Evolutionary conservation across 2,888 invertebrate species (phyloP).

Genomic region (Tiphia femorata): DNA sequence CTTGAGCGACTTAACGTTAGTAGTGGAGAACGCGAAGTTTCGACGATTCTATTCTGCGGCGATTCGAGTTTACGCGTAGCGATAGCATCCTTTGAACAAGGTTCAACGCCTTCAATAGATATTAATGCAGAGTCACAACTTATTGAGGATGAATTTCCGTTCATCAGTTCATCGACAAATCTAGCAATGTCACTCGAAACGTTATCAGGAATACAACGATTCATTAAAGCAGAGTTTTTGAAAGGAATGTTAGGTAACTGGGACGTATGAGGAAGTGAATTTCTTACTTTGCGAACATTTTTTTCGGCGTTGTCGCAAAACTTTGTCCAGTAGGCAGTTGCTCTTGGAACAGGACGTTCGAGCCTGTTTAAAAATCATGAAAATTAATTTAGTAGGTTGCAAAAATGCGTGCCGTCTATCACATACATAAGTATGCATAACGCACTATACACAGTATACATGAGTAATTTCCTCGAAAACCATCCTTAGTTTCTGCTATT

Average conservation of each 20-base stretch:
- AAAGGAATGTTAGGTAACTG: slow-evolving; percentile 28
- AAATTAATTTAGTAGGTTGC: neutral
- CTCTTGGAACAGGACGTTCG: slow-evolving; percentile 47
- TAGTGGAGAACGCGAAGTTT: neutral
- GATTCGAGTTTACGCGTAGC: neutral
- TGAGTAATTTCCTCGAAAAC: too few species aligned
- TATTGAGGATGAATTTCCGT: too few species aligned
- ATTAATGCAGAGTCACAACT: too few species aligned
- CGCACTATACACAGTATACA: too few species aligned
- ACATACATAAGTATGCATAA: too few species aligned
- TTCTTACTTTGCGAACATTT: slow-evolving; percentile 53
- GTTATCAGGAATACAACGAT: neutral
- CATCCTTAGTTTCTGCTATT: too few species aligned
- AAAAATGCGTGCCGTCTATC: too few species aligned
- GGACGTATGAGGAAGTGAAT: slow-evolving; percentile 31
- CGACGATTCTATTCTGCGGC: neutral
- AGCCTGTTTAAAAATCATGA: slow-evolving; percentile 42
- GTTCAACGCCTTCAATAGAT: neutral
- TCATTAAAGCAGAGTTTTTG: slow-evolving; percentile 3
- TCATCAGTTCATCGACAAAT: too few species aligned
- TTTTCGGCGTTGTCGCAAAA: slow-evolving; percentile 50
- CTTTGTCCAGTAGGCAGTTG: slow-evolving; percentile 52
- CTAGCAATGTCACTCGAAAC: neutral
- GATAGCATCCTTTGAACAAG: neutral
- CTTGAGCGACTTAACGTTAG: too few species aligned